These are phyloP conservation scores for Lobophora halterata DNA, from an alignment of 2,888 invertebrate genomes.

Conservation along the genomic window DNA sequence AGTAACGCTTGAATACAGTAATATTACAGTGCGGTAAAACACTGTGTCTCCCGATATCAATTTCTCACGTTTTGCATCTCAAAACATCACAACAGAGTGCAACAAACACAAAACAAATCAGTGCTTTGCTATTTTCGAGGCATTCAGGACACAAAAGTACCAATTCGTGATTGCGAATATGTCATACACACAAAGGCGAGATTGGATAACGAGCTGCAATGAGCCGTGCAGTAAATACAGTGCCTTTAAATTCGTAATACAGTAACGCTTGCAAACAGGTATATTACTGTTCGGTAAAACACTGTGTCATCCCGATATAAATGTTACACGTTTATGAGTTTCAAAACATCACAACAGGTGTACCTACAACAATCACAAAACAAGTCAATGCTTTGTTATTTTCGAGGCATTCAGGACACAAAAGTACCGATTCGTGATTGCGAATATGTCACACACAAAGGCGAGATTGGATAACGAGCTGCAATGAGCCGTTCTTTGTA, in stretches of 20 bases:
- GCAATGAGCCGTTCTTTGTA: conserved; percentile 16
- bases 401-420: conserved; percentile 4
- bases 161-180: conserved; percentile 1
- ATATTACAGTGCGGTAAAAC: too few species aligned
- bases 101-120: not conserved
- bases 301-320: too few species aligned
- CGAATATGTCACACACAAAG: conserved; percentile 12
- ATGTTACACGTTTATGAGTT: not conserved
- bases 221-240: conserved; percentile 12
- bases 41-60: too few species aligned
- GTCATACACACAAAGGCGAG: conserved; percentile 15
- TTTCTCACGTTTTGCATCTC: not conserved
- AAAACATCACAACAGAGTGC: not conserved
- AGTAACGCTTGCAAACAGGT: too few species aligned
- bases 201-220: conserved; percentile 26
- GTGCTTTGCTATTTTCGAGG: conserved; percentile 1
- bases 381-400: not conserved
- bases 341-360: not conserved
- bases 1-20: too few species aligned
- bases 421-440: conserved; percentile 2
- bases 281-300: too few species aligned
- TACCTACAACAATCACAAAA: too few species aligned
- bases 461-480: conserved; percentile 25
- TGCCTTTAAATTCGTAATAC: too few species aligned
- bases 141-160: conserved; percentile 5